Percentiles rank a stretch among this genome's conserved stretches.
These are phyloP conservation scores for Porites rus DNA, from an alignment of 92 coral and sea anemone species.

Conservation along the genomic window DNA sequence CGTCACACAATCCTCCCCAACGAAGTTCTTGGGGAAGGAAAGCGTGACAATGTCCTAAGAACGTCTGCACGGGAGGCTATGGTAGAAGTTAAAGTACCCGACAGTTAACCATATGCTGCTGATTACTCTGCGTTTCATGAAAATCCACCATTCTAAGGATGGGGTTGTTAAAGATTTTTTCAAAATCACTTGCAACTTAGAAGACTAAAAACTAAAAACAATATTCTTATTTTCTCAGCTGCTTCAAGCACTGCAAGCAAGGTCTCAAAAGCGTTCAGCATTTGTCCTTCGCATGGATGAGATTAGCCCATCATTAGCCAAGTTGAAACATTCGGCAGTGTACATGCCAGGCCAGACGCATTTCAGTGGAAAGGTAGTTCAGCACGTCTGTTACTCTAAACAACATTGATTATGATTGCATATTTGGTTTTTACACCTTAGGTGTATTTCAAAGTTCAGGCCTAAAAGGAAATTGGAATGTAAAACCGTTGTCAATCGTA, in stretches of 20 bases:
- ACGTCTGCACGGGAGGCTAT: no score
- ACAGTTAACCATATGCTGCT: no score
- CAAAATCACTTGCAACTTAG: background rate
- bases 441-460: no score
- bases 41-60: no score
- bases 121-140: no score
- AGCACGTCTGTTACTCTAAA: background rate
- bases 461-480: no score
- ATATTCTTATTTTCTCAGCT: constrained; percentile 58
- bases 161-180: no score
- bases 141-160: no score
- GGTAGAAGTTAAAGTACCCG: no score
- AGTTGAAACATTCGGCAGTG: constrained; percentile 87
- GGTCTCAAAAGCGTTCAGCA: constrained; percentile 94
- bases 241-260: constrained; percentile 89
- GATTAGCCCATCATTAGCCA: constrained; percentile 89
- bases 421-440: background rate
- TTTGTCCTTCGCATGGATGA: constrained; percentile 89
- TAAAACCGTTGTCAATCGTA: no score
- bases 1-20: no score
- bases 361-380: constrained; percentile 83
- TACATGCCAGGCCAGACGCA: constrained; percentile 99
- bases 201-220: background rate
- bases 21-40: no score
- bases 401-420: background rate